phyloP scores from a whole-genome alignment of 2,113 vertebrate genomes.

The Chaenogobius annularis region DNA sequence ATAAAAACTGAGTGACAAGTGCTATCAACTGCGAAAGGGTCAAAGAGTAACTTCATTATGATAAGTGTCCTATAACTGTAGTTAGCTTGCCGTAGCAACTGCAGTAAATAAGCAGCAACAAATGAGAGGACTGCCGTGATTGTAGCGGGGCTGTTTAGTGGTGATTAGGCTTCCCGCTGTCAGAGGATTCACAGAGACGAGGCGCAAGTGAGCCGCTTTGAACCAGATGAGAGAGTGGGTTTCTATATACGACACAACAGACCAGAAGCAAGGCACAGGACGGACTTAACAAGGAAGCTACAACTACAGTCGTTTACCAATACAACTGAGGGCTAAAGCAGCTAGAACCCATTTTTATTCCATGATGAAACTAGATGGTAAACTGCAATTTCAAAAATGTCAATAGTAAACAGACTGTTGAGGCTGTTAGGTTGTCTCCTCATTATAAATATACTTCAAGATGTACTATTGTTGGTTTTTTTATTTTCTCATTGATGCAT shows the following conservation, averaged over 20 bases:
- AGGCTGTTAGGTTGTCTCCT: not conserved
- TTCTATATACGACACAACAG: not conserved
- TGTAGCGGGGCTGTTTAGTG: conserved; percentile 17
- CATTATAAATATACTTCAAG: not conserved
- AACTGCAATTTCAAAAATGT: not conserved
- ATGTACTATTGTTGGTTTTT: no score
- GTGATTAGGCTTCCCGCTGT: conserved; percentile 25
- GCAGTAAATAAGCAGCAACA: not conserved
- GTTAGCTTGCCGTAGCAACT: not conserved
- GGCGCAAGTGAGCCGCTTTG: not conserved
- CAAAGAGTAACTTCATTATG: conserved; percentile 23
- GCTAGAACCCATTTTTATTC: not conserved
- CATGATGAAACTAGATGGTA: not conserved
- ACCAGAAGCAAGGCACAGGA: not conserved
- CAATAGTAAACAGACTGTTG: not conserved
- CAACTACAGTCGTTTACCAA: not conserved
- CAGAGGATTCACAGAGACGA: conserved; percentile 17
- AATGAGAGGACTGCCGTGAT: conserved; percentile 31
- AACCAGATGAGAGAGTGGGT: conserved; percentile 6
- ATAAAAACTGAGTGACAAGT: not conserved
- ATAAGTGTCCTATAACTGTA: not conserved
- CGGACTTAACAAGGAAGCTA: not conserved
- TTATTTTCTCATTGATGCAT: not conserved
- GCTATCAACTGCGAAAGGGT: not conserved
- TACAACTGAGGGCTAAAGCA: not conserved